A percentile compares a stretch with the other conserved stretches of the same genome.
Conservation (phyloP, 1,140 invertebrate genomes). For the Carposina sasakii region DNA sequence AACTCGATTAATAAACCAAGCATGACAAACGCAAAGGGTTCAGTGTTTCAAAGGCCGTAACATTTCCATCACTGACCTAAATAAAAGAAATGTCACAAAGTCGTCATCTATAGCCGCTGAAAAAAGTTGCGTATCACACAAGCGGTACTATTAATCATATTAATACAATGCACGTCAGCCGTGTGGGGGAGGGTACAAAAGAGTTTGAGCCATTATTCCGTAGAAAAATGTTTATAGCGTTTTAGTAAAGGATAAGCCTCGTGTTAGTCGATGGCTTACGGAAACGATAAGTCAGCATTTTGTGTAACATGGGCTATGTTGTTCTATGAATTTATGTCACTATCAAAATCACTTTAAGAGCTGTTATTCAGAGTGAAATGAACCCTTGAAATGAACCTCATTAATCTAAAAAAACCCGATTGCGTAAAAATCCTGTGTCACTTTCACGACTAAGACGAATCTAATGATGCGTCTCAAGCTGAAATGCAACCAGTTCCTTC, state of each 20-base stretch:
- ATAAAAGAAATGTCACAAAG: constrained; percentile 30
- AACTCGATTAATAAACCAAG: too few species aligned
- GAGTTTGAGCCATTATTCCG: constrained; percentile 42
- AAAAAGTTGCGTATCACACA: constrained; percentile 56
- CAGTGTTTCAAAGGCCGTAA: too few species aligned
- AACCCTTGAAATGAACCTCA: too few species aligned
- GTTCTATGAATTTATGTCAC: background rate
- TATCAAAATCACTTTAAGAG: too few species aligned
- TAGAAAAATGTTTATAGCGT: constrained; percentile 30
- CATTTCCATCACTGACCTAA: constrained; percentile 23
- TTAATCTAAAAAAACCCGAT: too few species aligned
- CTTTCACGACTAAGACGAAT: too few species aligned
- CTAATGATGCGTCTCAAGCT: too few species aligned
- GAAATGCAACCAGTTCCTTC: too few species aligned
- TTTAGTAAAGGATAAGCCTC: background rate
- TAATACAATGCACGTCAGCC: constrained; percentile 49
- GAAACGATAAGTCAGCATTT: constrained; percentile 5
- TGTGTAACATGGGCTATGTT: background rate
- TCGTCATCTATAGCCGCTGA: constrained; percentile 13
- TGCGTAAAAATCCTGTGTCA: too few species aligned
- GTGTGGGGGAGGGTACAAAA: constrained; percentile 37
- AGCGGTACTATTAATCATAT: constrained; percentile 59
- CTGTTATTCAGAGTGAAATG: too few species aligned
- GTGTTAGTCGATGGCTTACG: constrained; percentile 1
- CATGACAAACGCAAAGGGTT: too few species aligned